Percentiles rank a stretch among this genome's conserved stretches.
These are phyloP conservation scores for Limnephilus rhombicus DNA, from an alignment of 2,888 invertebrate species.

Conservation along the genomic window DNA sequence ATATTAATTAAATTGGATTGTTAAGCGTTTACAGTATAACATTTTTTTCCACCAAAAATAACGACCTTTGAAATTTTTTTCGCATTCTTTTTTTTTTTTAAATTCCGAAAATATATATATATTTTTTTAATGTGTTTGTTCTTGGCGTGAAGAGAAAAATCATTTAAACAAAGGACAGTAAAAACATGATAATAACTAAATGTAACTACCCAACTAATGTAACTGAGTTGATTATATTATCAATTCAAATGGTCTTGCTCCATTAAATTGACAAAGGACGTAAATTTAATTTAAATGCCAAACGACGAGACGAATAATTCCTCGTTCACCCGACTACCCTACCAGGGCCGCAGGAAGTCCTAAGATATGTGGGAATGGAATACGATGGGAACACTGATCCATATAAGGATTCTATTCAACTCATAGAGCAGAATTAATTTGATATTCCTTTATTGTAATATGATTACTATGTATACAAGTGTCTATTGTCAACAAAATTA, in stretches of 20 bases:
- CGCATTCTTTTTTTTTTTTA: too few species aligned
- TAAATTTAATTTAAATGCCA: constrained; percentile 1
- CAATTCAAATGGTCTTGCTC: background rate
- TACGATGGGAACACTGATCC: background rate
- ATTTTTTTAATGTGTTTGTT: background rate
- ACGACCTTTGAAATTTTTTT: too few species aligned
- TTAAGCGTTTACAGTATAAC: too few species aligned
- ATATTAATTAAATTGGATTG: too few species aligned
- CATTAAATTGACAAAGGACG: constrained; percentile 1
- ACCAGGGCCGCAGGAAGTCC: background rate
- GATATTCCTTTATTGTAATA: too few species aligned
- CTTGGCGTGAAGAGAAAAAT: background rate
- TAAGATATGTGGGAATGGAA: background rate
- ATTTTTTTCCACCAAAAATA: too few species aligned
- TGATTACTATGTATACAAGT: too few species aligned
- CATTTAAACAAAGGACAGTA: background rate
- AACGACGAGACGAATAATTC: background rate
- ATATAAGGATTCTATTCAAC: background rate
- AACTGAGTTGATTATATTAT: background rate
- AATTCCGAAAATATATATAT: too few species aligned
- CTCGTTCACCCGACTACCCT: background rate
- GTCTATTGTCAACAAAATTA: too few species aligned
- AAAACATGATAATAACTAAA: background rate
- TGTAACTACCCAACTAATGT: background rate
- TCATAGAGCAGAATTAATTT: background rate